Evolutionary conservation across 1,140 invertebrate genomes (phyloP).

Genomic region (Orius laevigatus): DNA sequence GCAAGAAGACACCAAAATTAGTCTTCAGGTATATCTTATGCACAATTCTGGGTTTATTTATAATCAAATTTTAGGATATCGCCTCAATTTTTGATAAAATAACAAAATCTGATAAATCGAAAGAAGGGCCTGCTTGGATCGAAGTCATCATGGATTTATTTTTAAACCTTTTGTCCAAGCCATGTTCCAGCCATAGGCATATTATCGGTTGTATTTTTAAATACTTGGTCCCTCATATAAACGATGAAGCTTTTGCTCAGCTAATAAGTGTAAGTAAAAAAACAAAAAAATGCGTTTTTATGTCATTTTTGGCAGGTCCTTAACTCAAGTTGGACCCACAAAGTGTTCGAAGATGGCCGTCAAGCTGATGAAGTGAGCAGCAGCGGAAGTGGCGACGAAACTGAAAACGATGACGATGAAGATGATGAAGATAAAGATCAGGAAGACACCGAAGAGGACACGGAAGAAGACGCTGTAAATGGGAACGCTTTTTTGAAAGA

Average conservation of each 20-base stretch:
- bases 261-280: background rate
- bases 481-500: background rate
- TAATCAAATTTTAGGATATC: background rate
- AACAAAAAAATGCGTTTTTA: no score
- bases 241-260: conserved; percentile 4
- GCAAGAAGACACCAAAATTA: conserved; percentile 1
- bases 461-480: background rate
- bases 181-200: background rate
- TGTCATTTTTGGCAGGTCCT: no score
- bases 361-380: conserved; percentile 1
- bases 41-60: no score
- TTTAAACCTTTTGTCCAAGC: conserved; percentile 4
- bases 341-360: background rate
- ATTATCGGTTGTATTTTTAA: conserved; percentile 3
- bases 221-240: conserved; percentile 1
- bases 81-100: background rate
- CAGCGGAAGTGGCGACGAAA: background rate
- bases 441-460: conserved; percentile 2
- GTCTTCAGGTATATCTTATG: no score
- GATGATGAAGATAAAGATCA: background rate
- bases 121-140: conserved; percentile 1
- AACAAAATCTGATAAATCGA: background rate
- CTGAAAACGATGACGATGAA: background rate
- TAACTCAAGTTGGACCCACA: no score
- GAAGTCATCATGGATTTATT: conserved; percentile 9